phyloP scores from a whole-genome alignment of 2,113 vertebrate species.

The Sclerurus mexicanus region DNA sequence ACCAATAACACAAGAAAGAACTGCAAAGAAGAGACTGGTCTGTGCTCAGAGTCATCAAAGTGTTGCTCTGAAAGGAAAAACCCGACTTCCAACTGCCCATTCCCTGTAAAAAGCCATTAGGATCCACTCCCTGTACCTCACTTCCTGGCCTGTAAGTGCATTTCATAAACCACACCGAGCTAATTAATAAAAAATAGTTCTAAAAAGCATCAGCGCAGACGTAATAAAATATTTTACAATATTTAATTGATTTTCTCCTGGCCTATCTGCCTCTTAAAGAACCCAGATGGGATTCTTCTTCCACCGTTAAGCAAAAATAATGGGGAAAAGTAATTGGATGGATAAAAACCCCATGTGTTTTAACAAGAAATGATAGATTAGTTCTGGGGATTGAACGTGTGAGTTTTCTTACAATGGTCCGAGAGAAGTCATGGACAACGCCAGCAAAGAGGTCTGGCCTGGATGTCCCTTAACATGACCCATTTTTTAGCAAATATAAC shows the following conservation, averaged over 20 bases:
- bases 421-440: neutral
- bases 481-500: neutral
- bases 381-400: neutral
- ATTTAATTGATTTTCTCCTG: neutral
- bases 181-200: neutral
- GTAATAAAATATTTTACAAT: neutral
- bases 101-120: no score
- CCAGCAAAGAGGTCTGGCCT: neutral
- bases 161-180: neutral
- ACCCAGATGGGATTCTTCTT: rapidly evolving
- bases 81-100: neutral
- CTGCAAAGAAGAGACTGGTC: neutral
- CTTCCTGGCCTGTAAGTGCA: neutral
- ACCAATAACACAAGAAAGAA: neutral
- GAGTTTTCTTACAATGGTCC: neutral
- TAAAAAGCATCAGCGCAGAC: rapidly evolving
- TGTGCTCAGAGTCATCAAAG: neutral
- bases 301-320: neutral
- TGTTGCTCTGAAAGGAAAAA: neutral
- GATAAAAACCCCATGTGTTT: neutral
- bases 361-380: neutral
- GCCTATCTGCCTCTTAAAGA: neutral
- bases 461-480: rapidly evolving
- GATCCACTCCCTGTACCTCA: neutral
- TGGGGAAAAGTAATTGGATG: neutral